Base-by-base conservation (phyloP, 1,140 invertebrate genomes). In the Brachionus calyciflorus region DNA sequence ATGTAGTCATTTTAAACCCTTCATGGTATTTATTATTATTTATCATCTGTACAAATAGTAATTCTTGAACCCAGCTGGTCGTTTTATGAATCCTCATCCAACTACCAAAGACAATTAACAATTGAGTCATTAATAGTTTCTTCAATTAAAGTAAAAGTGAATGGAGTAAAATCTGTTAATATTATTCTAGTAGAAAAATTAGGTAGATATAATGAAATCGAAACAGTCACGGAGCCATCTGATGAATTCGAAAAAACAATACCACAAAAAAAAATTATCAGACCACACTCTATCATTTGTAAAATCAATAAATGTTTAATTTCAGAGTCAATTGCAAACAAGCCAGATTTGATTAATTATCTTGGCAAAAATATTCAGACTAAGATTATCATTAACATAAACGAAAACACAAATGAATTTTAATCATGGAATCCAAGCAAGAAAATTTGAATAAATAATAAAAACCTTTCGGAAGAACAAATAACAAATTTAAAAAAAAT, bases 371-470 rank as follows among this genome's bases (percentile, higher is more conserved):
- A 33, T n/a, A 60, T 60, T 37, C 28, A 60, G n/a, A 17, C 19
- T 33, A 30, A n/a, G 3, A 2, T 60, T 37, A 40, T 33, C 19
- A 17, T 33, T 17, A 33, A 12, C 5, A 60, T n/a, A 14, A 1
- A 37, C 1, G 30, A 60, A 40, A n/a, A 33, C 17, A 60, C 6
- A 60, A 40, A 19, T 33, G 55, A 60, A 37, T n/a, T n/a, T n/a
- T 19, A 40, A 60, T n/a, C 55, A n/a, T 60, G 30, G 55, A 60
- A 60, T 33, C 55, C 55, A 60, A 60, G 30, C 30, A 60, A 14
- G 1, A 2, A 14, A 26, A 53, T 53, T 21, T 21, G 24, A 53
- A 21, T 53, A 21, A 21, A 57, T 9, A 26, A 57, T 12, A 57
- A 30, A 57, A 57, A 57, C n/a, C 28, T 57, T 1, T 30, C 24